These are phyloP conservation scores for Drosophila rhopaloa DNA, from an alignment of 1,140 invertebrate genomes.

Conservation along the genomic window DNA sequence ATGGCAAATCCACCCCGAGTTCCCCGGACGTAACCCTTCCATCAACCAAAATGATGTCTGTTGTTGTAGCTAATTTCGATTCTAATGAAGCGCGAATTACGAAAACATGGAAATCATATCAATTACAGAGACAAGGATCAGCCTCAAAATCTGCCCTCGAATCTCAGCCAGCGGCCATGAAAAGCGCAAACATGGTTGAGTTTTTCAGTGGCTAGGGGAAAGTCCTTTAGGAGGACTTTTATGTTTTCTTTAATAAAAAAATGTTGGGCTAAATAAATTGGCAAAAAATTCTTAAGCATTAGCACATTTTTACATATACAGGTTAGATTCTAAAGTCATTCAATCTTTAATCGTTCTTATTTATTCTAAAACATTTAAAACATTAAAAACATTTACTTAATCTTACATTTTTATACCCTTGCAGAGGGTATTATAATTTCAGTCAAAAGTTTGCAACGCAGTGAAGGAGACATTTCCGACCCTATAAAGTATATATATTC, in stretches of 20 bases:
- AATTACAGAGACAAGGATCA: constrained; percentile 57
- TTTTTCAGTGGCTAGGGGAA: background rate
- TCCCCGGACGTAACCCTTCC: constrained; percentile 22
- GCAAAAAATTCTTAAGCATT: background rate
- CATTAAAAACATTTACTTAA: no score
- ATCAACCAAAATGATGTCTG: constrained; percentile 7
- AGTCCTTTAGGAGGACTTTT: background rate
- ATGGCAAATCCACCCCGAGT: constrained; percentile 48
- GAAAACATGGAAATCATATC: constrained; percentile 72
- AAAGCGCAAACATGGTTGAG: constrained; percentile 53
- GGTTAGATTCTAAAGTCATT: no score
- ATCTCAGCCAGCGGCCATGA: constrained; percentile 15
- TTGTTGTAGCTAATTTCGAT: constrained; percentile 75
- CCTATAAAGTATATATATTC: no score
- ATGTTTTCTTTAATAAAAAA: background rate
- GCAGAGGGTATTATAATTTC: no score
- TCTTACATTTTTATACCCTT: no score
- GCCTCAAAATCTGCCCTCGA: constrained; percentile 12
- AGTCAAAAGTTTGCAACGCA: no score
- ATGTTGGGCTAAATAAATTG: constrained; percentile 5
- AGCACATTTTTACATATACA: no score
- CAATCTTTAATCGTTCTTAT: no score
- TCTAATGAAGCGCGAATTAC: constrained; percentile 76
- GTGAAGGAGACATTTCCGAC: no score
- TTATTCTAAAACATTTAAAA: no score